Evolutionary conservation across 2,888 invertebrate species (phyloP).

Genomic region (Epistrophe grossulariae): DNA sequence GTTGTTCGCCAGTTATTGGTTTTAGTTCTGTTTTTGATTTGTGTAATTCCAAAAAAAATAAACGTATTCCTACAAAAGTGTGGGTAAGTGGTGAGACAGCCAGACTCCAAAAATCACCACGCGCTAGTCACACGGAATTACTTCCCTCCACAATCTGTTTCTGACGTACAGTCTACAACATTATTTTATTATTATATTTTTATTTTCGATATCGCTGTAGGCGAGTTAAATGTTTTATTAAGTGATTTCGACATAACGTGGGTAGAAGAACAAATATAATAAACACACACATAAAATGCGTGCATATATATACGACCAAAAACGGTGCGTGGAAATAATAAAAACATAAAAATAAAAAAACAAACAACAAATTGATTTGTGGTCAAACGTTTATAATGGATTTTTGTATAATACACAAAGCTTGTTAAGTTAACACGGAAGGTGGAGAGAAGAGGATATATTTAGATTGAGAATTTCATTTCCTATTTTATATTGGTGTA

Average conservation of each 20-base stretch:
- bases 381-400: slow-evolving; percentile 59
- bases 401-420: slow-evolving; percentile 43
- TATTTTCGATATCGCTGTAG: slow-evolving; percentile 46
- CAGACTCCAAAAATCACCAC: not conserved
- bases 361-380: slow-evolving; percentile 60
- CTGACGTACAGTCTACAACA: slow-evolving; percentile 43
- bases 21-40: slow-evolving; percentile 70
- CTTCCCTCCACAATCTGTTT: slow-evolving; percentile 49
- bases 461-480: slow-evolving; percentile 39
- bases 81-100: not conserved
- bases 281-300: slow-evolving; percentile 30
- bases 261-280: too few relatives aligned
- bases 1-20: slow-evolving; percentile 62
- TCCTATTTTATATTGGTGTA: slow-evolving; percentile 22
- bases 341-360: slow-evolving; percentile 4
- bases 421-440: slow-evolving; percentile 35
- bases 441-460: slow-evolving; percentile 3
- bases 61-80: not conserved
- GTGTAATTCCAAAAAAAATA: slow-evolving; percentile 40
- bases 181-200: slow-evolving; percentile 33
- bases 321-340: slow-evolving; percentile 33
- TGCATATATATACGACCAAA: slow-evolving; percentile 6
- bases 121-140: slow-evolving; percentile 23
- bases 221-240: slow-evolving; percentile 68
- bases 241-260: slow-evolving; percentile 44